phyloP scores from a whole-genome alignment of 2,888 invertebrate genomes.

The Graphium colonna region DNA sequence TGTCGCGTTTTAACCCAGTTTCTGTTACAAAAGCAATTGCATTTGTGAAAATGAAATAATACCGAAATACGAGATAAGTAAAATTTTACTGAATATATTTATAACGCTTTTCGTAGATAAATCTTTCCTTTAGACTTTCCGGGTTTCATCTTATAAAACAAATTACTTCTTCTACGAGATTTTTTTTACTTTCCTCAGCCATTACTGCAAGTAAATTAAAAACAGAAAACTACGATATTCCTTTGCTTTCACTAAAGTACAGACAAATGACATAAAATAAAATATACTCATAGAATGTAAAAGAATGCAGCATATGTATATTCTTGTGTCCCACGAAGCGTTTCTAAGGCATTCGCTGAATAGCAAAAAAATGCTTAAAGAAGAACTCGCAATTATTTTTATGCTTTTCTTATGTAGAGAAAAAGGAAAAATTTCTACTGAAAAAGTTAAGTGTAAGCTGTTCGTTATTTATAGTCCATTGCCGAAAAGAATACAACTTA shows the following conservation, averaged over 20 bases:
- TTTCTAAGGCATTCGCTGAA: slow-evolving; percentile 21
- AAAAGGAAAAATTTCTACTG: slow-evolving; percentile 17
- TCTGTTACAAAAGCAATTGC: background rate
- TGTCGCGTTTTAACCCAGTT: background rate
- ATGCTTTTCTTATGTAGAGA: slow-evolving; percentile 15
- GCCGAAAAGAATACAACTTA: slow-evolving; percentile 9
- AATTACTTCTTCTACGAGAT: background rate
- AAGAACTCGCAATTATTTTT: slow-evolving; percentile 21
- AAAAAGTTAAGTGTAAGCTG: slow-evolving; percentile 14
- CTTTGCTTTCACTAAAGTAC: slow-evolving; percentile 18
- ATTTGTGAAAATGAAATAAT: background rate
- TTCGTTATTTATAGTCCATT: slow-evolving; percentile 12
- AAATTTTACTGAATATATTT: background rate
- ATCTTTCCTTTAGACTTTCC: background rate
- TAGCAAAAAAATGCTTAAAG: slow-evolving; percentile 17
- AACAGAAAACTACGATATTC: slow-evolving; percentile 5
- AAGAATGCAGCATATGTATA: slow-evolving; percentile 18
- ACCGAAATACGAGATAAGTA: background rate
- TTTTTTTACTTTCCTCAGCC: slow-evolving; percentile 1
- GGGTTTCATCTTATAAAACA: background rate
- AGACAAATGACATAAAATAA: slow-evolving; percentile 21
- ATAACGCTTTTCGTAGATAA: background rate
- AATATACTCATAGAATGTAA: slow-evolving; percentile 19
- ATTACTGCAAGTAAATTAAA: slow-evolving; percentile 4
- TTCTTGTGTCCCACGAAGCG: slow-evolving; percentile 22